Conservation (phyloP, 1,140 invertebrate species). For the Cotesia vestalis region DNA sequence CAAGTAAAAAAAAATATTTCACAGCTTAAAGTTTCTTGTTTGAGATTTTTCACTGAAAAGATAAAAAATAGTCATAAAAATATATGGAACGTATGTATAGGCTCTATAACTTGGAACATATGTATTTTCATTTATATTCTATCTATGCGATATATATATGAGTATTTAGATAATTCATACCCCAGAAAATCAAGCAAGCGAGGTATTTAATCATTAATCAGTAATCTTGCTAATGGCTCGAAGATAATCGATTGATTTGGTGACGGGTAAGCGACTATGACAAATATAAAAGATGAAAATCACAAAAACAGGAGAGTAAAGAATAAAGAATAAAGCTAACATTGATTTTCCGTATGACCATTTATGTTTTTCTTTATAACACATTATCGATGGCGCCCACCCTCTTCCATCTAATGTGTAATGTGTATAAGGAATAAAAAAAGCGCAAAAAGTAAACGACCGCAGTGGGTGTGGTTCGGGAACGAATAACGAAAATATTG, state of each 20-base stretch:
- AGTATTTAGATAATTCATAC: too few species aligned
- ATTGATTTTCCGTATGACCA: slow-evolving; percentile 5
- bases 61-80: too few species aligned
- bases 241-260: background rate
- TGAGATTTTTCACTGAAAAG: too few species aligned
- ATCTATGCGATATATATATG: too few species aligned
- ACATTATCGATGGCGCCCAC: background rate
- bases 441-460: slow-evolving; percentile 14
- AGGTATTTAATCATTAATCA: background rate
- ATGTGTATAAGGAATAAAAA: background rate
- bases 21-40: too few species aligned
- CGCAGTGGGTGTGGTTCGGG: slow-evolving; percentile 11
- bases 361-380: slow-evolving; percentile 7
- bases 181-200: too few species aligned
- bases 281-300: background rate
- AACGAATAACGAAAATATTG: slow-evolving; percentile 44
- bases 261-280: background rate
- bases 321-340: background rate
- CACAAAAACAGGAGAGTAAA: background rate
- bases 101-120: too few species aligned
- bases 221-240: background rate
- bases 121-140: too few species aligned
- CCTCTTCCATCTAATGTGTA: background rate
- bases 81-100: too few species aligned
- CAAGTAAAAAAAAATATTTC: too few species aligned